Conservation (phyloP, 2,113 vertebrate species). For the Pungitius pungitius region DNA sequence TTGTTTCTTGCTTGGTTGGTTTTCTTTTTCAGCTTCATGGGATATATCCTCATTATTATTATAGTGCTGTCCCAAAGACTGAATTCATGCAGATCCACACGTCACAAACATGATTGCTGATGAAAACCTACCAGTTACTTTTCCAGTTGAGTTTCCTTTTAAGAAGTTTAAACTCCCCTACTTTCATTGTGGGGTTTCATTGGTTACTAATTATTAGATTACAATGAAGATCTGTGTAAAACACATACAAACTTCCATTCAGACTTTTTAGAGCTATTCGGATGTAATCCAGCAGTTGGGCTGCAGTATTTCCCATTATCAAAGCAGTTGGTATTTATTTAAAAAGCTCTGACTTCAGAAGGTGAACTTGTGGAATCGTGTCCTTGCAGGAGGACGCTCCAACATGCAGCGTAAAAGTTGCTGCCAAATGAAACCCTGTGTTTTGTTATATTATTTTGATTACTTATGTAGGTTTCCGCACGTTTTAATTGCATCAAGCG, state of each 20-base stretch:
- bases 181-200: neutral
- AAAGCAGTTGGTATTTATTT: constrained; percentile 6
- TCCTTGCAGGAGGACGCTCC: constrained; percentile 30
- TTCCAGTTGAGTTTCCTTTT: neutral
- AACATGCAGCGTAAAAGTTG: constrained; percentile 2
- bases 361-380: constrained; percentile 14
- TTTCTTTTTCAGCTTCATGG: constrained; percentile 3
- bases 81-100: constrained; percentile 2
- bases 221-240: neutral
- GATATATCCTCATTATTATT: constrained; percentile 16
- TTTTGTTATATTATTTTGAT: constrained; percentile 7
- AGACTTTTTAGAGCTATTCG: neutral
- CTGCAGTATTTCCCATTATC: neutral
- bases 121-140: neutral
- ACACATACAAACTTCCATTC: neutral
- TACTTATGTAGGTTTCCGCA: neutral
- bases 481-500: constrained; percentile 3
- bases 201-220: neutral
- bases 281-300: constrained; percentile 5
- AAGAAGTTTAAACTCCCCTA: neutral
- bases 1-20: neutral
- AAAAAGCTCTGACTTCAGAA: constrained; percentile 12
- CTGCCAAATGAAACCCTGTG: constrained; percentile 1
- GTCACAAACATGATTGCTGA: constrained; percentile 3
- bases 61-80: constrained; percentile 51